These are phyloP conservation scores for Piaya cayana DNA, from an alignment of 2,113 vertebrate species.

Conservation along the genomic window DNA sequence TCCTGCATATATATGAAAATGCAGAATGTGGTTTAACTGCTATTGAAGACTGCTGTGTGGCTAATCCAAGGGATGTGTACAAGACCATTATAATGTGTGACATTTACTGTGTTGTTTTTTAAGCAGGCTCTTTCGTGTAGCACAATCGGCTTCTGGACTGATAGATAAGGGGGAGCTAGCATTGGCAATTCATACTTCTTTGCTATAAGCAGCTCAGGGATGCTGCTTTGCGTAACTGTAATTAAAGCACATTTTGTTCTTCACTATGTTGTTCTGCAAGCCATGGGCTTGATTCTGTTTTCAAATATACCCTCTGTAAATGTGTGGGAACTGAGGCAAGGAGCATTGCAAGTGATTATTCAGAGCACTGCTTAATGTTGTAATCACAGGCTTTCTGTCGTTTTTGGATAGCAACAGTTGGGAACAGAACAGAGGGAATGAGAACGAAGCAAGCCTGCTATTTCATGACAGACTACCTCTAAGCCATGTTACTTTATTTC, in stretches of 20 bases:
- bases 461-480: not conserved
- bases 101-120: not conserved
- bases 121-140: not conserved
- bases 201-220: not conserved
- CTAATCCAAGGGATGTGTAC: not conserved
- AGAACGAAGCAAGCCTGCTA: not conserved
- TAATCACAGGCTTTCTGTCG: not conserved
- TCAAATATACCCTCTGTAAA: not conserved
- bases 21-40: not conserved
- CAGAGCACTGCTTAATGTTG: not conserved
- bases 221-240: not conserved
- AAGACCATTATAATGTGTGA: not conserved
- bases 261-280: not conserved
- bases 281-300: not conserved
- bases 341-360: not conserved
- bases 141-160: not conserved
- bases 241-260: not conserved
- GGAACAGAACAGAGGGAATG: not conserved
- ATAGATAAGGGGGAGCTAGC: not conserved
- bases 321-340: not conserved
- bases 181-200: not conserved
- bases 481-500: not conserved
- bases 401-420: not conserved
- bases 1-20: not conserved
- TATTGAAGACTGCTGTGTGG: not conserved